Base-by-base conservation (phyloP, 1,140 invertebrate species). In the Bombus waltoni region DNA sequence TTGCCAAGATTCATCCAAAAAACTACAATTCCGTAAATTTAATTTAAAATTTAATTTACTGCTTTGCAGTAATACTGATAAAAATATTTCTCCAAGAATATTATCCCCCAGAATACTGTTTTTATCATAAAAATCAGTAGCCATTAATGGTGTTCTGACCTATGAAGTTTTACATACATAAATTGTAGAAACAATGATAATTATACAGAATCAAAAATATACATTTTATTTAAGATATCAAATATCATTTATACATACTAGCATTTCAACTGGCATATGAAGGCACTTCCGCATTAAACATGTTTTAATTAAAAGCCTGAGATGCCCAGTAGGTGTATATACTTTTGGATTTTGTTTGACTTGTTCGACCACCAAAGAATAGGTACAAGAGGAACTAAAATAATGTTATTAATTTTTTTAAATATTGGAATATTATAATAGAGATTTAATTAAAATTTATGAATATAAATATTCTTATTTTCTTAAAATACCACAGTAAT, bases 71-170 rank as follows among this genome's bases (percentile, higher is more conserved):
- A 97, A 92, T 57, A 96, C 96, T 0, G 96, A 96, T 72, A 96
- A 82, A 75, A 96, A 94, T 89, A 97, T 96, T 93, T 96, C 95
- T 1, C 95, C 93, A 38, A 96, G 87, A 86, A 96, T 96, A 92
- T 96, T 96, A 92, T 96, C 95, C 28, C 96, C 96, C 47, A 96
- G 83, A 75, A 96, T 96, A 88, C 94, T 94, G 42, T 93, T 87
- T 10, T 81, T 57, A 40, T 91, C 86, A 68, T 95, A 95, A 91
- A 93, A 94, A 66, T 93, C 87, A 71, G 81, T 82, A 42, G 92
- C 89, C 87, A 94, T 89, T 79, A 90, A 88, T 57, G 91, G 89
- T 79, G 90, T 92, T 83, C 91, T 93, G 73, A 93, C 83, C 92
- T 94, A 42, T 71, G 18, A 71, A 86, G 25, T 62, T 71, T 84